A percentile compares a stretch with the other conserved stretches of the same genome.
Evolutionary conservation across 1,140 invertebrate genomes (phyloP).

Genomic region (Olivierus martensii): DNA sequence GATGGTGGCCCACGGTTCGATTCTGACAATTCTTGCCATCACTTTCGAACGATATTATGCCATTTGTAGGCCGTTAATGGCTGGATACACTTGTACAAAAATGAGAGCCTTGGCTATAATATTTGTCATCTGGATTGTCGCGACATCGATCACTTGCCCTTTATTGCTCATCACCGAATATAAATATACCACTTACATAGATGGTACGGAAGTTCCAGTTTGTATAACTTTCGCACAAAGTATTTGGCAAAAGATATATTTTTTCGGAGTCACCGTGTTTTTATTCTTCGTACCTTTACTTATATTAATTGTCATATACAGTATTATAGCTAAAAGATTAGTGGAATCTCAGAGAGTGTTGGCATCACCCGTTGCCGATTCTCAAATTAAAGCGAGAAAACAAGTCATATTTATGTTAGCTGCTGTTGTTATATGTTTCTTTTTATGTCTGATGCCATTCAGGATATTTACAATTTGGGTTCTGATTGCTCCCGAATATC

Average conservation of each 20-base stretch:
- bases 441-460: conserved; percentile 73
- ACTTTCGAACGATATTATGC: conserved; percentile 58
- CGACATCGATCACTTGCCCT: conserved; percentile 55
- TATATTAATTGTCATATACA: conserved; percentile 61
- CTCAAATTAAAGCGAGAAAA: conserved; percentile 17
- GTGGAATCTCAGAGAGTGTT: conserved; percentile 35
- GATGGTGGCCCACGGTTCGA: conserved; percentile 81
- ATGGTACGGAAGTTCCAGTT: conserved; percentile 37
- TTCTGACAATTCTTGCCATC: conserved; percentile 75
- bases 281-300: conserved; percentile 71
- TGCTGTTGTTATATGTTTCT: conserved; percentile 74
- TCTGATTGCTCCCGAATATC: conserved; percentile 51
- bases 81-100: conserved; percentile 78
- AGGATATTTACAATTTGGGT: conserved; percentile 69
- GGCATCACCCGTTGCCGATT: background rate
- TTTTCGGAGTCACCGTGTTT: conserved; percentile 55
- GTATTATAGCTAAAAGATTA: conserved; percentile 62
- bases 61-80: conserved; percentile 76
- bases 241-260: conserved; percentile 57
- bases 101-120: conserved; percentile 66
- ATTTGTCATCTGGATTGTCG: conserved; percentile 64
- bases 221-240: conserved; percentile 56
- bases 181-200: conserved; percentile 36
- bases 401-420: conserved; percentile 67
- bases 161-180: conserved; percentile 20